Conservation (phyloP, 2,113 vertebrate species). For the Dipodomys stephensi region DNA sequence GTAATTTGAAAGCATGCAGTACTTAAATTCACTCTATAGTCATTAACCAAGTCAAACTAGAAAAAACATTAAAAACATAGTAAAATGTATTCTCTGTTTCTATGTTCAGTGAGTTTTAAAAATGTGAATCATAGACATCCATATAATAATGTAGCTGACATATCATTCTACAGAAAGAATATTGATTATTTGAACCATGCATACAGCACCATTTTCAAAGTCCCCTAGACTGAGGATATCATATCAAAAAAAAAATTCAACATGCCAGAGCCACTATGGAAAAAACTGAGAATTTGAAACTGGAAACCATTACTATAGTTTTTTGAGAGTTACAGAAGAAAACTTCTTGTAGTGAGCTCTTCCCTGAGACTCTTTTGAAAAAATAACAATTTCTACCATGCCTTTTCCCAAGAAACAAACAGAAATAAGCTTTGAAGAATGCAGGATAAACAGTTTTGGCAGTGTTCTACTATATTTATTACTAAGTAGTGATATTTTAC, state of each 20-base stretch:
- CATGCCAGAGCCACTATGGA: not conserved
- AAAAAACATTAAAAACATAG: not conserved
- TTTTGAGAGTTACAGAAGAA: not conserved
- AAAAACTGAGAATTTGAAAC: not conserved
- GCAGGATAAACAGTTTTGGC: not conserved
- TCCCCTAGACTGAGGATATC: not conserved
- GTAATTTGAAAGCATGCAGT: not conserved
- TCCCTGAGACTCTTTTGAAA: not conserved
- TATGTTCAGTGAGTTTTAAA: not conserved
- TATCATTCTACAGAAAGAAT: not conserved
- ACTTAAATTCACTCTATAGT: not conserved
- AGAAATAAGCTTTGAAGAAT: conserved; percentile 19
- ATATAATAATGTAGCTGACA: not conserved
- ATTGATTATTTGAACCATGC: conserved; percentile 14
- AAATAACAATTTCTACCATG: not conserved
- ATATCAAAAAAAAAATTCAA: not conserved
- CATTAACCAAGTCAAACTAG: not conserved
- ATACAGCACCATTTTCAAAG: not conserved
- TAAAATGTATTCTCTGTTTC: not conserved
- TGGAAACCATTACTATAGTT: not conserved
- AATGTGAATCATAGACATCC: not conserved
- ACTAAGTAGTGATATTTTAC: not conserved
- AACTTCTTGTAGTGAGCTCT: conserved; percentile 24
- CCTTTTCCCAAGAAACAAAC: not conserved
- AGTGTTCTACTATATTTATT: not conserved